Conservation (phyloP, 30 jellyfish, hydroid and myxozoan species). For the Aurelia aurita region DNA sequence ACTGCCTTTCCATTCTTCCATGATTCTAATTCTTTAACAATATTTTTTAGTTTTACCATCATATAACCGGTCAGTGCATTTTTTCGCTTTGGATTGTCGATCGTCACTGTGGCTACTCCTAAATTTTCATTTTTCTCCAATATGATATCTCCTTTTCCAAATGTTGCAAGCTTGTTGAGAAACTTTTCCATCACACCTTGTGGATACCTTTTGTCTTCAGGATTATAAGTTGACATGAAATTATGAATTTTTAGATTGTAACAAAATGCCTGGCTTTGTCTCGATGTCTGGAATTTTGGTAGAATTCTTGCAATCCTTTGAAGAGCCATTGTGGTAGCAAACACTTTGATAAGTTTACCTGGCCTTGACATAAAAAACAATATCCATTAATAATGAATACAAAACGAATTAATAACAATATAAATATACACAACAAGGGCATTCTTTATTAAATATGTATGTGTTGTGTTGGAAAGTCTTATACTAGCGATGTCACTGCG, state of each 20-base stretch:
- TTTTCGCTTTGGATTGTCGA: conserved; percentile 73
- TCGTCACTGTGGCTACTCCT: conserved; percentile 73
- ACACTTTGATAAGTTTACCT: no score
- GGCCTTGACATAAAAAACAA: no score
- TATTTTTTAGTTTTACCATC: conserved; percentile 63
- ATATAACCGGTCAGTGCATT: conserved; percentile 88
- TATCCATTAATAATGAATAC: no score
- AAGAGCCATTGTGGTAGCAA: no score
- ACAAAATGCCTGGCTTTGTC: neutral
- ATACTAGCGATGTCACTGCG: no score
- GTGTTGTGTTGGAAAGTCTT: no score
- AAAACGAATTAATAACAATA: no score
- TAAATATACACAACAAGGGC: no score
- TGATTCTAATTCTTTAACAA: conserved; percentile 54
- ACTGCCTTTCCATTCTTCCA: conserved; percentile 90
- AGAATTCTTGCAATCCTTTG: no score
- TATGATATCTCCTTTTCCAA: conserved; percentile 49
- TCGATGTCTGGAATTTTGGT: no score
- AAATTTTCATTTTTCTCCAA: conserved; percentile 34
- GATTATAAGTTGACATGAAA: conserved; percentile 38
- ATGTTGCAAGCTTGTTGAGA: conserved; percentile 32
- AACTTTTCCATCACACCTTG: conserved; percentile 58
- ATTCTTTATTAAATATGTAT: no score
- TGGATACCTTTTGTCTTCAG: conserved; percentile 39
- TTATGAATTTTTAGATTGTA: neutral